Percentiles rank a stretch among this genome's conserved stretches.
Evolutionary conservation across 2,888 invertebrate genomes (phyloP).

Genomic region (Rhagonycha lutea): DNA sequence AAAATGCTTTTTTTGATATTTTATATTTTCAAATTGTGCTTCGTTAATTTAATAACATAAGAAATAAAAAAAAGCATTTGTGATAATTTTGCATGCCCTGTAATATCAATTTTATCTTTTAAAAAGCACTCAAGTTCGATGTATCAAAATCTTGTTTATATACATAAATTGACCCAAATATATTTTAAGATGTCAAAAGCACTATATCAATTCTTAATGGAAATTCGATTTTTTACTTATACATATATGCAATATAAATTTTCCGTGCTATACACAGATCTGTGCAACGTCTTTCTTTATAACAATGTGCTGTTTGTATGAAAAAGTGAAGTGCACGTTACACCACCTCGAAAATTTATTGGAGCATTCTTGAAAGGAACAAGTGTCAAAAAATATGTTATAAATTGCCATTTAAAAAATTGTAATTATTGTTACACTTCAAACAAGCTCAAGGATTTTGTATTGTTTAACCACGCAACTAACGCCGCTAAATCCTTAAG

Average conservation of each 20-base stretch:
- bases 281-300: background rate
- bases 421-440: background rate
- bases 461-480: background rate
- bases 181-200: conserved; percentile 14
- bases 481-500: background rate
- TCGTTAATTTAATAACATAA: background rate
- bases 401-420: background rate
- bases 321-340: background rate
- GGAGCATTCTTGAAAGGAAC: background rate
- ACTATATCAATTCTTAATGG: conserved; percentile 17
- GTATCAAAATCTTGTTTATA: conserved; percentile 17
- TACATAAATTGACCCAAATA: conserved; percentile 22
- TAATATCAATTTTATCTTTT: conserved; percentile 12
- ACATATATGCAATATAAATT: background rate
- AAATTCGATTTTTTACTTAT: conserved; percentile 10
- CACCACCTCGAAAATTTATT: background rate
- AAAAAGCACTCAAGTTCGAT: conserved; percentile 16
- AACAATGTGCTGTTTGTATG: background rate
- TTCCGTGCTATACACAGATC: background rate
- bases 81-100: background rate
- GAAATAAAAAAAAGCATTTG: background rate
- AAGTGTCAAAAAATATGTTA: background rate
- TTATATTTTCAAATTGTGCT: background rate
- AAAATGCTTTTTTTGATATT: background rate
- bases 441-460: background rate